Evolutionary conservation across 2,113 vertebrate species (phyloP), one percentile per base, ranked within the genome.

Genomic region (Mormoops blainvillei): DNA sequence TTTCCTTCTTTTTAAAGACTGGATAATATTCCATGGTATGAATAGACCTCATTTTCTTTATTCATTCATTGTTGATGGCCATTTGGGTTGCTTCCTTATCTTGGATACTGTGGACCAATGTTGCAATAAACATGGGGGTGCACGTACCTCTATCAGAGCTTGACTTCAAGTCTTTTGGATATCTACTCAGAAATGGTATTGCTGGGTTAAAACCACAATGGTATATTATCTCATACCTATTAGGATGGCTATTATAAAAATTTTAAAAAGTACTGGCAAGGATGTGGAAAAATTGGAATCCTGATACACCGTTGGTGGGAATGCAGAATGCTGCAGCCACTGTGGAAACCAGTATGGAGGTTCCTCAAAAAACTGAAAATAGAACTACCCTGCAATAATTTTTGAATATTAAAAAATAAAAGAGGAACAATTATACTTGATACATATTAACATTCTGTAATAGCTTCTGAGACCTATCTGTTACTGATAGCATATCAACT

Each of bases 341-440:
- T n/a, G n/a, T 22, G 41, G 58, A 93, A 77, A 77, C 54, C 3
- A 93, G 58, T 36, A 45, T 45, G 38, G 61, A 68, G 22, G 31
- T 68, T 56, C 61, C 16, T 78, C 11, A 68, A 77, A 61, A 63
- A 63, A 63, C 31, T 63, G 13, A 31, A 56, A 67, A 45, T 45
- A 56, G 31, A 56, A 67, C 58, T 20, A 41, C 18, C 19, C 20
- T 87, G 58, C 58, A 13, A 12, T 78, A 50, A 48, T 58, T 48
- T 73, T 36, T 82, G 33, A 95, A 56, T 41, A 90, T 67, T 81
- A 63, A 81, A 93, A 90, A 87, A 41, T 82, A 50, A 83, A 85
- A 87, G 24, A n/a, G 81, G 26, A 82, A 73, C 7, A 71, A 50
- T 73, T 87, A 54, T 85, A 54, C 11, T n/a, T 58, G 43, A 67